A percentile compares a stretch with the other conserved stretches of the same genome.
Evolutionary conservation across 1,140 invertebrate genomes (phyloP).

Genomic region (Drosophila orosa): DNA sequence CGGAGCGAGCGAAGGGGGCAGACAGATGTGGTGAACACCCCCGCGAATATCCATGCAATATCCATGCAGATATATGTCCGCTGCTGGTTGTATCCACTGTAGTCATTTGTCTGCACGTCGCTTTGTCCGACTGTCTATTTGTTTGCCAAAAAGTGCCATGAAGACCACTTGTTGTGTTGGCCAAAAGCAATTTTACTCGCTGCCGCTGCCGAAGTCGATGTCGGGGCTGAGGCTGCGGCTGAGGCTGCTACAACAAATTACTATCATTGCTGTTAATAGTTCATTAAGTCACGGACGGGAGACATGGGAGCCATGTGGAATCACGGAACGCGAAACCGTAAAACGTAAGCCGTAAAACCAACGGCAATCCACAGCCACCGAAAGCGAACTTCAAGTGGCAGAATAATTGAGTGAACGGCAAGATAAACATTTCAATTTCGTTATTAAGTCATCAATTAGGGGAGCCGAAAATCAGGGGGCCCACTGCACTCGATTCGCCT

Average conservation of each 20-base stretch:
- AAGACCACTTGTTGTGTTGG: slow-evolving; percentile 78
- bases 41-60: slow-evolving; percentile 61
- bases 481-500: slow-evolving; percentile 18
- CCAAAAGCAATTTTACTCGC: slow-evolving; percentile 74
- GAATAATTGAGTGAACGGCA: slow-evolving; percentile 81
- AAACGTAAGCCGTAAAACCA: slow-evolving; percentile 56
- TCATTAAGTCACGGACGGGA: slow-evolving; percentile 80
- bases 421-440: slow-evolving; percentile 81
- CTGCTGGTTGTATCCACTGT: slow-evolving; percentile 51
- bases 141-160: slow-evolving; percentile 82
- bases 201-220: slow-evolving; percentile 12
- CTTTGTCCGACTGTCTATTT: slow-evolving; percentile 81
- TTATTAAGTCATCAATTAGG: slow-evolving; percentile 82
- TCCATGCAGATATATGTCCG: slow-evolving; percentile 44
- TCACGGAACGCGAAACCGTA: slow-evolving; percentile 67
- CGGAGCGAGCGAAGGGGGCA: slow-evolving; percentile 1
- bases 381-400: slow-evolving; percentile 62
- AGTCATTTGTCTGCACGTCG: slow-evolving; percentile 81
- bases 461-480: slow-evolving; percentile 34
- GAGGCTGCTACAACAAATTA: slow-evolving; percentile 71
- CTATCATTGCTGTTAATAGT: slow-evolving; percentile 83
- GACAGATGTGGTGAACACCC: slow-evolving; percentile 55
- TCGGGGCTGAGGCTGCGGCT: background rate
- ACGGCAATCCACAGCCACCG: slow-evolving; percentile 30
- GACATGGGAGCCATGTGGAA: slow-evolving; percentile 61